Percentiles rank a stretch among this genome's conserved stretches.
Evolutionary conservation across 1,140 invertebrate species (phyloP).

Genomic region (Temnothorax curvispinosus): DNA sequence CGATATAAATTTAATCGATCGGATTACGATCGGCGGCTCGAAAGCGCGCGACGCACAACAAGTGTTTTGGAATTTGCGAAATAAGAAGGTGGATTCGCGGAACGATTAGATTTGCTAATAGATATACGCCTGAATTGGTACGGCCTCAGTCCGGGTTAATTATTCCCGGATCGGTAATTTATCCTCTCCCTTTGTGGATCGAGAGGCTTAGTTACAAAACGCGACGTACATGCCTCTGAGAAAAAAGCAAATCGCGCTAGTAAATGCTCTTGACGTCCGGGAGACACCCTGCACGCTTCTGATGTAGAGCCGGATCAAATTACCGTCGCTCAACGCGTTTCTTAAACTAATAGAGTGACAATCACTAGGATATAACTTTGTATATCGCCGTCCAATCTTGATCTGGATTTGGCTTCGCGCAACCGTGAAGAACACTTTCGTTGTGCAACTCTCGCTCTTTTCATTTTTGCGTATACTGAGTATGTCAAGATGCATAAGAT

Average conservation of each 20-base stretch:
- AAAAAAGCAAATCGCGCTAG: background rate
- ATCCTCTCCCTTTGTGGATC: background rate
- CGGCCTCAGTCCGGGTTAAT: background rate
- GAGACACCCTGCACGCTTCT: background rate
- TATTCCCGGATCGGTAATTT: constrained; percentile 1
- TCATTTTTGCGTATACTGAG: background rate
- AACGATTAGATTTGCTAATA: constrained; percentile 21
- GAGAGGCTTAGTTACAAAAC: background rate
- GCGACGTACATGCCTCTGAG: background rate
- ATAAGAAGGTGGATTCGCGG: background rate
- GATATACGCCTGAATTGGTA: background rate
- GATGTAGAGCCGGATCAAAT: background rate
- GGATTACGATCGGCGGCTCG: constrained; percentile 18
- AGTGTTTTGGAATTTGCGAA: constrained; percentile 33
- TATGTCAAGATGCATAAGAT: background rate
- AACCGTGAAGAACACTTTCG: constrained; percentile 21
- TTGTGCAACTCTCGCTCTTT: constrained; percentile 9
- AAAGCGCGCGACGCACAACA: constrained; percentile 10
- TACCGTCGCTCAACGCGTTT: background rate
- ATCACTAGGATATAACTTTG: background rate
- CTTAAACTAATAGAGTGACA: background rate
- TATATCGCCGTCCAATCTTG: constrained; percentile 22
- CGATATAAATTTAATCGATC: constrained; percentile 45
- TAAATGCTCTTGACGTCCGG: background rate
- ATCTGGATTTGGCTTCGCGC: constrained; percentile 29